Evolutionary conservation across 2,888 invertebrate genomes (phyloP).

Genomic region (Epicampocera succincta): DNA sequence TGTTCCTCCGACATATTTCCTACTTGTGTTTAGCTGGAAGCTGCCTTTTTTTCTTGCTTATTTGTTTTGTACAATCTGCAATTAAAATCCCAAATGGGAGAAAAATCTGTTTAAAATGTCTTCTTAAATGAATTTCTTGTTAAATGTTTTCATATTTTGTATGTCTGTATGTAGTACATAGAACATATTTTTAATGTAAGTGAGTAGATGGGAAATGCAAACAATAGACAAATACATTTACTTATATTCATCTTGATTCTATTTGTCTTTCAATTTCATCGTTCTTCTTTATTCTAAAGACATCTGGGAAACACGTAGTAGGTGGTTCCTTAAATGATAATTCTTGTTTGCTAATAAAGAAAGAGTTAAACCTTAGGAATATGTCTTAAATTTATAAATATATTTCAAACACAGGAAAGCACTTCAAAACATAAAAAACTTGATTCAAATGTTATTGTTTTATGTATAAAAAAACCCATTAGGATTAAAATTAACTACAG

Average conservation of each 20-base stretch:
- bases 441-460: no score
- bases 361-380: constrained; percentile 12
- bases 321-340: constrained; percentile 61
- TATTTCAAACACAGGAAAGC: not conserved
- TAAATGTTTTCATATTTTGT: constrained; percentile 47
- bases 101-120: constrained; percentile 69
- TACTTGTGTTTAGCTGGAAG: constrained; percentile 30
- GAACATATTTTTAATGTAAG: constrained; percentile 26
- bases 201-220: constrained; percentile 54
- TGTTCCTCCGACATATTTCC: constrained; percentile 72
- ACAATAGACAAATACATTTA: constrained; percentile 64
- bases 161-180: not conserved
- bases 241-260: constrained; percentile 64
- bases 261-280: constrained; percentile 67
- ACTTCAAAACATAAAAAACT: no score
- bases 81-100: constrained; percentile 61
- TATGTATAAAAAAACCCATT: no score
- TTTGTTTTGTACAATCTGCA: constrained; percentile 66
- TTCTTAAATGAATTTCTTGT: constrained; percentile 67
- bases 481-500: no score
- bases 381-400: constrained; percentile 9
- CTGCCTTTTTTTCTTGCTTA: constrained; percentile 65
- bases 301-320: constrained; percentile 57
- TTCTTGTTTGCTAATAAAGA: constrained; percentile 37
- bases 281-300: constrained; percentile 33